phyloP scores from a whole-genome alignment of 2,888 invertebrate genomes.

The Diarsia dahlii region DNA sequence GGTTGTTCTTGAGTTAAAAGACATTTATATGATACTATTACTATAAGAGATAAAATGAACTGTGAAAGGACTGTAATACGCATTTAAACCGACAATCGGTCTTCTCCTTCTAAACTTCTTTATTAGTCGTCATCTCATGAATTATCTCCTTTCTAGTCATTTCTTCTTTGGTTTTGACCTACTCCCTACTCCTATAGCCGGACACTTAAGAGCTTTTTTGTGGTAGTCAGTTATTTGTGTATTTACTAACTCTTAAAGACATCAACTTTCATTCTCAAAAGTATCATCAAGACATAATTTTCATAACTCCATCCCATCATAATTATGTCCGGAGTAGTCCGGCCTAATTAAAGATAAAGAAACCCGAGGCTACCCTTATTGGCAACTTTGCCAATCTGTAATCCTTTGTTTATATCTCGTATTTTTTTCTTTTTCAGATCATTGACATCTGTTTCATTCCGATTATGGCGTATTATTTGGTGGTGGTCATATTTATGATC shows the following conservation, averaged over 20 bases:
- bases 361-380: too few relatives aligned
- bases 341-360: neutral
- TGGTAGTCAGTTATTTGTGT: too few relatives aligned
- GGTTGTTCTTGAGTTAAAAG: too few relatives aligned
- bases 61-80: too few relatives aligned
- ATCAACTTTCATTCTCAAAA: neutral
- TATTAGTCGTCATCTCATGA: neutral
- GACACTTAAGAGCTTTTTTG: too few relatives aligned
- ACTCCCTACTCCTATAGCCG: too few relatives aligned
- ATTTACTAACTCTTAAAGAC: neutral
- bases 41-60: too few relatives aligned
- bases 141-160: neutral
- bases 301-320: neutral
- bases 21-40: too few relatives aligned
- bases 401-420: neutral
- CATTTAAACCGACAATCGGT: neutral
- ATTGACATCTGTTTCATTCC: neutral
- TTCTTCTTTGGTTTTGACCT: neutral
- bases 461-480: neutral
- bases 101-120: neutral
- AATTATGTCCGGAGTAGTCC: neutral
- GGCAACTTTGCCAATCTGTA: neutral
- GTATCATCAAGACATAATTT: neutral
- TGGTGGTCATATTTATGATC: neutral
- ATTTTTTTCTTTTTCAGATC: conserved; percentile 21